Evolutionary conservation across 2,113 vertebrate species (phyloP).

Genomic region (Tympanuchus pallidicinctus): DNA sequence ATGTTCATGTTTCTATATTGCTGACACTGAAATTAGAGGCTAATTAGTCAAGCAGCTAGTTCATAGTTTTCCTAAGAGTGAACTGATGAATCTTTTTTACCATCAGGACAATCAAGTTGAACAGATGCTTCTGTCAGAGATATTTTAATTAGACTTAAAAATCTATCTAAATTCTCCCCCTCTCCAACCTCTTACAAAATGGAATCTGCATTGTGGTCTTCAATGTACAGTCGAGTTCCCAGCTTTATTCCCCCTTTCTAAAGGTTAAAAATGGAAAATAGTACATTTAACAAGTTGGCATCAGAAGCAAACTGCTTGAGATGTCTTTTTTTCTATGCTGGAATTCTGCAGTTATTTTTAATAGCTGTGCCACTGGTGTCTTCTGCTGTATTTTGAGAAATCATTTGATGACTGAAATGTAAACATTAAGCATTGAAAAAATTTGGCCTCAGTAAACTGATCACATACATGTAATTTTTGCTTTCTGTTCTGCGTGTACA

Average conservation of each 20-base stretch:
- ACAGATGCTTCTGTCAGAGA: neutral
- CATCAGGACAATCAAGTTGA: neutral
- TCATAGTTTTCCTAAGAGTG: neutral
- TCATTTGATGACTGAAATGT: neutral
- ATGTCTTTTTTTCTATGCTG: neutral
- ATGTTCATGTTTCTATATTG: neutral
- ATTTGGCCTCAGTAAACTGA: neutral
- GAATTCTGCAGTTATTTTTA: neutral
- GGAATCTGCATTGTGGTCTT: neutral
- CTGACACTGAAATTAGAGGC: neutral
- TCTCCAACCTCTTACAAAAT: neutral
- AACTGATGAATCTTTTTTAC: neutral
- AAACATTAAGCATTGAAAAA: neutral
- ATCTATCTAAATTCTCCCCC: neutral
- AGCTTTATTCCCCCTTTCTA: neutral
- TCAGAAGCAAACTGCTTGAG: neutral
- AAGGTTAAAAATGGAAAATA: neutral
- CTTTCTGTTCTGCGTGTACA: neutral
- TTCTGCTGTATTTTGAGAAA: neutral
- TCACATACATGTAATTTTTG: neutral
- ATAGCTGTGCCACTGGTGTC: neutral
- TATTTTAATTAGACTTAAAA: neutral
- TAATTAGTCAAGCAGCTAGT: neutral
- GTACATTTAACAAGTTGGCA: neutral
- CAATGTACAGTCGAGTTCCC: neutral